Base-by-base conservation (phyloP, 2,888 invertebrate species). In the Calephelis perditalis region DNA sequence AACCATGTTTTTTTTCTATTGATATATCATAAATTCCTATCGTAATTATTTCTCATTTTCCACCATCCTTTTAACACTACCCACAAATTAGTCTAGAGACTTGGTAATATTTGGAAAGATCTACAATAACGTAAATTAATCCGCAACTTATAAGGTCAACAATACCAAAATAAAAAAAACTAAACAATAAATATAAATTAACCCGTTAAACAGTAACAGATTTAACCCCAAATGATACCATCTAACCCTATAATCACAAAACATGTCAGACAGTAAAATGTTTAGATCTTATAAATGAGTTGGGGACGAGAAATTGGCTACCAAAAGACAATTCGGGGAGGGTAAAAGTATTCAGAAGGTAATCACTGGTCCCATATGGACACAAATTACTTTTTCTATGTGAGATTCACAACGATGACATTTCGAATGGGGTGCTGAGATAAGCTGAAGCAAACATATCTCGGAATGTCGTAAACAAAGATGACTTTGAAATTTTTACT, bases 291-390 rank as follows among this genome's bases (percentile, higher is more conserved):
- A 83, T 82, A 75, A 81, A 82, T 81, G 76, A 78, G 77, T 69
- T 66, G 68, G 70, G 72, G 74, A 68, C 64, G 64, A 57, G 66
- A 77, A 82, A 83, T 85, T 78, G 81, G 77, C 81, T 76, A 77
- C 78, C 77, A 82, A 84, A 82, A 84, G 82, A 81, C 79, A 75
- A 81, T 81, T 79, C 73, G 71, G 70, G 74, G 76, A 79, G 83
- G 86, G 83, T 77, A 77, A 71, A 72, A 79, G 81, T 81, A 78
- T 82, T 86, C 80, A 77, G 81, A 79, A 84, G 86, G 86, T 86
- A 88, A 89, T 89, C 87, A 86, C 82, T 71, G 82, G 81, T 82
- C 86, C 88, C 90, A 90, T 90, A 90, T 90, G 90, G 89, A 75
- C 83, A 85, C 84, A 86, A 87, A 89, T 90, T 88, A 88, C 86